Conservation (phyloP, 2,797 vertebrate species). For the Microchirus variegatus region DNA sequence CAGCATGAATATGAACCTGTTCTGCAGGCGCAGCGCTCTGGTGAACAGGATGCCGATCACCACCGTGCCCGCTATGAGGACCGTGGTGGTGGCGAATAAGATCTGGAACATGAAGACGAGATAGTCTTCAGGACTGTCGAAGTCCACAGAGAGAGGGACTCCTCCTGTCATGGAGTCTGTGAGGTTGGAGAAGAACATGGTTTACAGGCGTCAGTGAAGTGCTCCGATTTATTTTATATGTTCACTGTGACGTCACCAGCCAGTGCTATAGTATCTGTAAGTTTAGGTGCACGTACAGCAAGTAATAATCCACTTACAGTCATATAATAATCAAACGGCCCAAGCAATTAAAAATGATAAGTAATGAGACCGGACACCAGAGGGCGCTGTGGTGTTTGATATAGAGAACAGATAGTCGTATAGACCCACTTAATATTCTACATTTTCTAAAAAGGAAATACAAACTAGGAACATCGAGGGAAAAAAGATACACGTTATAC, state of each 20-base stretch:
- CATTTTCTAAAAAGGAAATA: too few relatives aligned
- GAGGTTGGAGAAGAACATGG: slow-evolving; percentile 49
- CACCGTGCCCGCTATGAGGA: slow-evolving; percentile 66
- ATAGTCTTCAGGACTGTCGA: slow-evolving; percentile 68
- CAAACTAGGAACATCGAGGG: too few relatives aligned
- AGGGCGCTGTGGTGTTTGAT: too few relatives aligned
- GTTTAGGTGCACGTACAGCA: too few relatives aligned
- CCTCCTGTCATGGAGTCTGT: slow-evolving; percentile 24
- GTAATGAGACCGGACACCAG: too few relatives aligned
- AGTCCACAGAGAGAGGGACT: slow-evolving; percentile 70
- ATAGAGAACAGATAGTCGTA: too few relatives aligned
- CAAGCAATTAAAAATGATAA: too few relatives aligned
- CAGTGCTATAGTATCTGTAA: not conserved
- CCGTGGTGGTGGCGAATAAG: slow-evolving; percentile 65
- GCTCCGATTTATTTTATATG: not conserved
- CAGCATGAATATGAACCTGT: slow-evolving; percentile 82
- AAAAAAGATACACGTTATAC: too few relatives aligned
- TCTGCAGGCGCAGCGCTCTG: slow-evolving; percentile 67
- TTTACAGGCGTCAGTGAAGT: not conserved
- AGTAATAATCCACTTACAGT: too few relatives aligned
- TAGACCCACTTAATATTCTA: too few relatives aligned
- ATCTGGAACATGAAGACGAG: slow-evolving; percentile 77
- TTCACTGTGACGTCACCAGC: not conserved
- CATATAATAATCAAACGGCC: too few relatives aligned
- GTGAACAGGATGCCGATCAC: slow-evolving; percentile 64